Base-by-base conservation (phyloP, 35 echinoderm and acorn worm genomes). In the Ophiothrix spiculata region DNA sequence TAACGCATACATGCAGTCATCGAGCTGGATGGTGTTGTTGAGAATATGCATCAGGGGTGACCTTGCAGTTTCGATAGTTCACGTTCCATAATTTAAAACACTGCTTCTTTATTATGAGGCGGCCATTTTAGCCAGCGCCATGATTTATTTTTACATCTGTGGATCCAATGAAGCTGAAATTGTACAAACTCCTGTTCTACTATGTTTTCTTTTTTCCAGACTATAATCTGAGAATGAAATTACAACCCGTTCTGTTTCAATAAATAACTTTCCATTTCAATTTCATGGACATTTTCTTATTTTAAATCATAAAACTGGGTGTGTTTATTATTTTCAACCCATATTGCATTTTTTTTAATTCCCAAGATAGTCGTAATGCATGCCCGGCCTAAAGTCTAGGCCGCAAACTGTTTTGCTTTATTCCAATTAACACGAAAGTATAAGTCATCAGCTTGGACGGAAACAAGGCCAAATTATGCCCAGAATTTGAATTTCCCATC, bases 61-160 rank as follows among this genome's bases (percentile, higher is more conserved):
- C 60, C 60, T 69, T 69, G 60, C 60, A 69, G 23, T 69, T 69
- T 69, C 29, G 29, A 69, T 69, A 69, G 60, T 69, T 69, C 60
- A 69, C 60, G 60, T 69, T 69, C 60, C 60, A 69, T 69, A 28
- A n/a, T 69, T 69, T 49, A 49, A n/a, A 28, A 69, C 17, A 69
- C 17, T 25, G 60, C 60, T 69, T n/a, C 60, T 69, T 69, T 69
- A 28, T 69, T 69, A 69, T 69, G 17, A 69, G 60, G 29, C 4
- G 29, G 29, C 16, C 3, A 15, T 25, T 69, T 69, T 69, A 28
- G 4, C 29, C 29, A 69, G 60, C 60, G 60, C 60, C 60, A 69
- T 69, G 60, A 25, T 69, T 69, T 69, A 69, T 69, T 69, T 69
- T 69, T 69, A 69, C 60, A 69, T 69, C 60, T 69, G 60, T 69